phyloP scores from a whole-genome alignment of 2,113 vertebrate genomes.

The Triplophysa rosa region DNA sequence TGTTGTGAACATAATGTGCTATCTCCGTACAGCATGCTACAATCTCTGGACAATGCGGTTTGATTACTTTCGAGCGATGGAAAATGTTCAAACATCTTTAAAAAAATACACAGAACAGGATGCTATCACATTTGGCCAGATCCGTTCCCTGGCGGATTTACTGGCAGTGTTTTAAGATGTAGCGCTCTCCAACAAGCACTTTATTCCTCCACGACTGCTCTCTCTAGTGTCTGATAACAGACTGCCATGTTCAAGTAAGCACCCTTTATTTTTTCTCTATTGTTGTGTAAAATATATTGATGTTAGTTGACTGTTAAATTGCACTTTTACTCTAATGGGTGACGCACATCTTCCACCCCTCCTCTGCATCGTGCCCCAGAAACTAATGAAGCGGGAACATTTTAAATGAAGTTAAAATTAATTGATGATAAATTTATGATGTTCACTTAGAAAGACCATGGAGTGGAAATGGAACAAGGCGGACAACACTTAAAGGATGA shows the following conservation, averaged over 20 bases:
- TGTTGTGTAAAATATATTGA: slow-evolving; percentile 75
- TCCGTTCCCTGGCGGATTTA: slow-evolving; percentile 5
- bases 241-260: slow-evolving; percentile 61
- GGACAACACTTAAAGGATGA: slow-evolving; percentile 66
- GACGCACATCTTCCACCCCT: slow-evolving; percentile 45
- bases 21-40: not conserved
- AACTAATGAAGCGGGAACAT: slow-evolving; percentile 72
- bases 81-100: slow-evolving; percentile 8
- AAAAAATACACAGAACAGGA: not conserved
- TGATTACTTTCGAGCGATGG: not conserved
- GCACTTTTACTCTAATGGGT: slow-evolving; percentile 73
- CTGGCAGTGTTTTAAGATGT: slow-evolving; percentile 36
- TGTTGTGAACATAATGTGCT: slow-evolving; percentile 11
- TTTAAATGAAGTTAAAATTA: slow-evolving; percentile 71
- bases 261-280: slow-evolving; percentile 62
- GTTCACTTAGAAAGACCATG: slow-evolving; percentile 56
- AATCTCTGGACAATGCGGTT: not conserved
- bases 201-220: slow-evolving; percentile 21
- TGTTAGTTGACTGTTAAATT: slow-evolving; percentile 80
- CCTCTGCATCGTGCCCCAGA: slow-evolving; percentile 63
- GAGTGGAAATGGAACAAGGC: slow-evolving; percentile 58
- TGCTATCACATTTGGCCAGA: slow-evolving; percentile 1
- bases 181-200: slow-evolving; percentile 35
- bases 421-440: slow-evolving; percentile 70
- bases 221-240: slow-evolving; percentile 42